These are phyloP conservation scores for Cynopterus brachyotis DNA, from an alignment of 2,113 vertebrate species.

Conservation along the genomic window DNA sequence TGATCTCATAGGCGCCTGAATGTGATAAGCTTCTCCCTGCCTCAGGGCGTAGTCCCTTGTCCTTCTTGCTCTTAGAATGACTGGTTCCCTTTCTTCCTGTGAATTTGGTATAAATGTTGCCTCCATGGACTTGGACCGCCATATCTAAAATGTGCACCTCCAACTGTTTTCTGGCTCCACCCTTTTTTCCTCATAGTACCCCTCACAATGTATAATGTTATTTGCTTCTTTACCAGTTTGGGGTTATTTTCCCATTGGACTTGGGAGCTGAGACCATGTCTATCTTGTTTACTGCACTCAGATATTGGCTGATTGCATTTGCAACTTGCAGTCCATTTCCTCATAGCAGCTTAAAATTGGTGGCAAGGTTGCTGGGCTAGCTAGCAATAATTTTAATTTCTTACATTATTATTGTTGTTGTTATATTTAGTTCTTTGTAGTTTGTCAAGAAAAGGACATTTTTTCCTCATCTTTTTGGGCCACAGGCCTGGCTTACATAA, in stretches of 20 bases:
- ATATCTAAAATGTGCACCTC: not conserved
- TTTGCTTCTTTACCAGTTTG: conserved; percentile 7
- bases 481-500: not conserved
- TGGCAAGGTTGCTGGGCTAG: conserved; percentile 15
- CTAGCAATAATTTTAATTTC: not conserved
- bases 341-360: not conserved
- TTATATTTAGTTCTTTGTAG: conserved; percentile 9
- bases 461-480: not conserved
- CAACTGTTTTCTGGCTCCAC: not conserved
- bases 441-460: not conserved
- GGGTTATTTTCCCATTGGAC: not conserved
- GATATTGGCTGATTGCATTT: not conserved
- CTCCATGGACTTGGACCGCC: not conserved
- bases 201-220: not conserved
- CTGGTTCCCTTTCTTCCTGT: not conserved
- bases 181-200: not conserved
- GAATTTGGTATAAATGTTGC: not conserved
- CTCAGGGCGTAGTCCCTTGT: not conserved
- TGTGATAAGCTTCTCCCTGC: not conserved
- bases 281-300: not conserved
- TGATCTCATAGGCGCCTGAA: not conserved
- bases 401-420: not conserved
- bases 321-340: not conserved
- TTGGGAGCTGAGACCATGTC: not conserved
- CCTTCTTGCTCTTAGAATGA: not conserved